These are phyloP conservation scores for Anas bahamensis DNA, from an alignment of 2,797 vertebrate genomes.

Conservation along the genomic window DNA sequence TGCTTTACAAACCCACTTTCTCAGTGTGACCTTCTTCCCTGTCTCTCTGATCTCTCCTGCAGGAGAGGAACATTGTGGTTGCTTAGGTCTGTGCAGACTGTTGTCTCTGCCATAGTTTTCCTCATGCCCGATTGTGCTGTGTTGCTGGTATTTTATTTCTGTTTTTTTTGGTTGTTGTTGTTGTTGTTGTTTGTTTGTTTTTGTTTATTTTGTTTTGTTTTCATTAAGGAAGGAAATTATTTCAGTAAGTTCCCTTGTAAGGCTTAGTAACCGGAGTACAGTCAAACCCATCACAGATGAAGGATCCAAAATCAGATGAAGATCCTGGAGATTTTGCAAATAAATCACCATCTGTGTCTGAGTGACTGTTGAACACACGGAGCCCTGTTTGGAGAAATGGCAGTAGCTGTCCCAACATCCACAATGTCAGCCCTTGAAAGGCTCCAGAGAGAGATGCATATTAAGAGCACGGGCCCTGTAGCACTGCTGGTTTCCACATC, in stretches of 20 bases:
- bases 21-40: background rate
- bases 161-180: too few species aligned
- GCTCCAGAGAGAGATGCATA: background rate
- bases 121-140: background rate
- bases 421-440: background rate
- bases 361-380: background rate
- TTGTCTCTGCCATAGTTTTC: background rate
- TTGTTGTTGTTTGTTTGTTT: background rate
- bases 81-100: background rate
- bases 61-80: background rate
- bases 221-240: background rate
- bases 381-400: background rate
- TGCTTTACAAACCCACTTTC: background rate
- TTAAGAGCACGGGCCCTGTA: background rate
- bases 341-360: background rate
- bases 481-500: background rate
- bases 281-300: background rate
- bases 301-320: background rate
- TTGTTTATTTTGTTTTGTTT: background rate
- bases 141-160: background rate
- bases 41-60: background rate
- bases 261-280: background rate
- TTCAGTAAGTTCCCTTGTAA: background rate
- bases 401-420: background rate
- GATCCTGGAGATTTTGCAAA: background rate